Percentiles rank a stretch among this genome's conserved stretches.
These are phyloP conservation scores for Columba livia DNA, from an alignment of 2,113 vertebrate species.

Conservation along the genomic window DNA sequence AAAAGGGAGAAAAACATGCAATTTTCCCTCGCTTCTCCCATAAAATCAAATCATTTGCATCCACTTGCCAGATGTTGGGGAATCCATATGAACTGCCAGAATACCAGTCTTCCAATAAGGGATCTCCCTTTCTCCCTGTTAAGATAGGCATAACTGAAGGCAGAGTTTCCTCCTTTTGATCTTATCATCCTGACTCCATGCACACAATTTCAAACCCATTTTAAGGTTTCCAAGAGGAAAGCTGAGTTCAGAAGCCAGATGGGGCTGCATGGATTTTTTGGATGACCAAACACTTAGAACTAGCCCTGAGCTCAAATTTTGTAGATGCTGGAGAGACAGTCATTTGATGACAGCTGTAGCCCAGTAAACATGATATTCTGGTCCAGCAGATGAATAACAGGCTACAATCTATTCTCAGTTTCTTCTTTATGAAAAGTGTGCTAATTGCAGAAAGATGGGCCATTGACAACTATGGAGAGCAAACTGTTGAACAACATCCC, in stretches of 20 bases:
- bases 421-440: background rate
- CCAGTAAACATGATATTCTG: background rate
- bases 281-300: background rate
- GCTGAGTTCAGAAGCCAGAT: conserved; percentile 18
- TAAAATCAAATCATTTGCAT: background rate
- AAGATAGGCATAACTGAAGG: background rate
- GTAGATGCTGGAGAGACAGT: background rate
- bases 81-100: background rate
- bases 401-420: background rate
- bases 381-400: background rate
- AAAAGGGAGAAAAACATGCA: background rate
- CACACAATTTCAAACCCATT: background rate
- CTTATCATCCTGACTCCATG: background rate
- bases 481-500: background rate
- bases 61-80: background rate
- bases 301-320: conserved; percentile 5
- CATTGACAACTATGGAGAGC: background rate
- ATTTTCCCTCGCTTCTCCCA: background rate
- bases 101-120: background rate
- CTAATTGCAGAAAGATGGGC: background rate
- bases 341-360: conserved; percentile 31
- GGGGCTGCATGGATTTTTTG: background rate
- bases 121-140: background rate
- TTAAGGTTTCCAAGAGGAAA: background rate
- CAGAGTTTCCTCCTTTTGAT: background rate